These are phyloP conservation scores for Leuciscus waleckii DNA, from an alignment of 2,797 vertebrate genomes.

Conservation along the genomic window DNA sequence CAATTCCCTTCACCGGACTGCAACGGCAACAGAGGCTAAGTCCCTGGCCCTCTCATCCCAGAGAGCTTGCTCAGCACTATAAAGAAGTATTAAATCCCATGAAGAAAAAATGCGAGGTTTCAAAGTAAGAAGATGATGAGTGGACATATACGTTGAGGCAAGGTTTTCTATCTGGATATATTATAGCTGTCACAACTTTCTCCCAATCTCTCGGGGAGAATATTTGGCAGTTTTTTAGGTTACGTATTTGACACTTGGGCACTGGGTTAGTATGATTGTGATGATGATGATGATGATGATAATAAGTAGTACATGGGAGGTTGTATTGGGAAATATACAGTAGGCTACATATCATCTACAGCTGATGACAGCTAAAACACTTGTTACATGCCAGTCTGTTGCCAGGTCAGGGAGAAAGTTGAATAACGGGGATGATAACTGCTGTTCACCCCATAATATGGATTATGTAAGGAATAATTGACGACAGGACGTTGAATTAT, in stretches of 20 bases:
- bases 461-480: too few species aligned
- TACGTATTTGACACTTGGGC: background rate
- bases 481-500: too few species aligned
- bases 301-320: background rate
- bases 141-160: slow-evolving; percentile 41
- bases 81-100: slow-evolving; percentile 73
- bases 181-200: slow-evolving; percentile 33
- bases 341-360: slow-evolving; percentile 1
- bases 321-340: background rate
- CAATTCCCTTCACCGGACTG: slow-evolving; percentile 80
- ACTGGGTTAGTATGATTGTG: background rate
- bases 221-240: slow-evolving; percentile 13
- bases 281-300: background rate
- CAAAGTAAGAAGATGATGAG: slow-evolving; percentile 64
- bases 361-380: background rate
- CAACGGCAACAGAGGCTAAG: slow-evolving; percentile 78
- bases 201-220: background rate
- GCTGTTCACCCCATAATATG: background rate
- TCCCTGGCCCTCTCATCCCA: slow-evolving; percentile 75
- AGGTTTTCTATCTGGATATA: slow-evolving; percentile 26
- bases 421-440: background rate
- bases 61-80: slow-evolving; percentile 81
- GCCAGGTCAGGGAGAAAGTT: background rate
- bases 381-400: background rate
- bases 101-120: slow-evolving; percentile 74